Conservation (phyloP, 2,797 vertebrate species). For the Momotus momota region DNA sequence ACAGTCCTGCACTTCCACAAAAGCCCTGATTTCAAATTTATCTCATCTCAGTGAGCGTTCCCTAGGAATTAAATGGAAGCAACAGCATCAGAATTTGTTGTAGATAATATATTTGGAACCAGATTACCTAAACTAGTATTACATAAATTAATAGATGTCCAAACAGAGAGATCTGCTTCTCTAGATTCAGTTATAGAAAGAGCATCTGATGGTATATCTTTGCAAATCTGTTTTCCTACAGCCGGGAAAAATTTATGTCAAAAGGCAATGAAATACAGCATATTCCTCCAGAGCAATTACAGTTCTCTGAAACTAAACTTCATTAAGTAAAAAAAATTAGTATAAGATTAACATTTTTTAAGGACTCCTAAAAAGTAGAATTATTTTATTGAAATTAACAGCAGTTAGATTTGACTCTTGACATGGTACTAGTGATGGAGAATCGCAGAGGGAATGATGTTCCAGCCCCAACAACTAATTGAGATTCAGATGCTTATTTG, state of each 20-base stretch:
- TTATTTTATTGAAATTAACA: neutral
- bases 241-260: neutral
- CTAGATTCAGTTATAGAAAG: neutral
- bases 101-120: constrained; percentile 9
- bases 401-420: neutral
- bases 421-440: neutral
- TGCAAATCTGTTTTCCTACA: neutral
- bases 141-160: constrained; percentile 33
- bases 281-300: neutral
- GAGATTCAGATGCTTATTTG: neutral
- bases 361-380: neutral
- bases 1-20: neutral
- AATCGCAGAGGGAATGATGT: neutral
- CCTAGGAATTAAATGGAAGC: constrained; percentile 38
- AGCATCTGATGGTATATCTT: neutral
- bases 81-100: neutral
- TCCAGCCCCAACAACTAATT: neutral
- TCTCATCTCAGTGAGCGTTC: neutral
- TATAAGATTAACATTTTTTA: neutral
- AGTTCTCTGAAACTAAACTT: neutral
- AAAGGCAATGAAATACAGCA: neutral
- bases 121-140: constrained; percentile 6
- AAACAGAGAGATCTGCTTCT: neutral
- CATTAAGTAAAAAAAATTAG: neutral
- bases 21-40: neutral